Conservation (phyloP, 2,797 vertebrate genomes). For the Rousettus madagascariensis region DNA sequence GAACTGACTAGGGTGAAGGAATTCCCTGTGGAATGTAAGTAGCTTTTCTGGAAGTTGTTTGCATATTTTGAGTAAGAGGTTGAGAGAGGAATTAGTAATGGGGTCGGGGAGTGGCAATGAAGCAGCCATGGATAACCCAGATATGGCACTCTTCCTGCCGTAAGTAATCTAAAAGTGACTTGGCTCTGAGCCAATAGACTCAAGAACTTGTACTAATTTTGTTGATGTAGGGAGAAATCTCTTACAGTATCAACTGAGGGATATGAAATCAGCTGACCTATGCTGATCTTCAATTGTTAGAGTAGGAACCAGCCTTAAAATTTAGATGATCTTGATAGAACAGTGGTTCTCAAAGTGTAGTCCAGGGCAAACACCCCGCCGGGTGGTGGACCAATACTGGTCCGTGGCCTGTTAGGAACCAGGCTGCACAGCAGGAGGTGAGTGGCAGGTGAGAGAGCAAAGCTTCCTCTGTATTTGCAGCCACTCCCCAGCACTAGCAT, state of each 20-base stretch:
- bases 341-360: not conserved
- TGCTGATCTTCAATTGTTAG: not conserved
- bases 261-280: not conserved
- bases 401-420: too few relatives aligned
- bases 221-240: not conserved
- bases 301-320: not conserved
- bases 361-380: not conserved
- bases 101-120: not conserved
- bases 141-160: not conserved
- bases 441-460: too few relatives aligned
- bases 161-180: not conserved
- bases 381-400: too few relatives aligned
- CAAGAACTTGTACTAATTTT: slow-evolving; percentile 10
- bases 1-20: not conserved
- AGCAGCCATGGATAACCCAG: not conserved
- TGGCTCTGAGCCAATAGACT: not conserved
- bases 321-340: not conserved
- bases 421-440: too few relatives aligned
- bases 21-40: not conserved
- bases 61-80: not conserved
- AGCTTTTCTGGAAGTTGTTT: slow-evolving; percentile 6
- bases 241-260: not conserved
- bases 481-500: too few relatives aligned
- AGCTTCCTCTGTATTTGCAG: too few relatives aligned
- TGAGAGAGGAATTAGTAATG: not conserved